These are phyloP conservation scores for Sylvia borin DNA, from an alignment of 2,797 vertebrate genomes.

Conservation along the genomic window DNA sequence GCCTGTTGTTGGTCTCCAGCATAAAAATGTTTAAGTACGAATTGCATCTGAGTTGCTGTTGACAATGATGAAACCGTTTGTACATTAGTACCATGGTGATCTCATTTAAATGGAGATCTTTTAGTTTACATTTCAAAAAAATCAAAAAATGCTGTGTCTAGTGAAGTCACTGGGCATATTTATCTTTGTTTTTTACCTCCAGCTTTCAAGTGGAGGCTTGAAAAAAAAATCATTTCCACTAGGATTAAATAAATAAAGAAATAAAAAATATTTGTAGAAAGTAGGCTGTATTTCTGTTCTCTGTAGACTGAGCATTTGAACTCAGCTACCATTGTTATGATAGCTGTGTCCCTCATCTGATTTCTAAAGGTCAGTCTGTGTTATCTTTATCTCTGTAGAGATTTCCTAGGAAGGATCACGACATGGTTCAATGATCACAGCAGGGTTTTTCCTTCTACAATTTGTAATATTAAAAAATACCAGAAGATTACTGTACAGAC, in stretches of 20 bases:
- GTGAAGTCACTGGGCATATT: background rate
- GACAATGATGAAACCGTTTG: background rate
- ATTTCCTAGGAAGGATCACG: conserved; percentile 69
- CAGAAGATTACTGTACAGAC: conserved; percentile 73
- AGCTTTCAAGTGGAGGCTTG: conserved; percentile 2
- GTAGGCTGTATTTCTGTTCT: background rate
- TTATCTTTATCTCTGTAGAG: conserved; percentile 73
- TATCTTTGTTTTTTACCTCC: background rate
- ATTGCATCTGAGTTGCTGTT: background rate
- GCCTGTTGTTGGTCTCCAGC: background rate
- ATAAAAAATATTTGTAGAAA: conserved; percentile 14
- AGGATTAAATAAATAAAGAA: conserved; percentile 47
- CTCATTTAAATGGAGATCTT: background rate
- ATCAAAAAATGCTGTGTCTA: background rate
- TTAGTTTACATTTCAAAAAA: background rate
- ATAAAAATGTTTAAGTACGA: background rate
- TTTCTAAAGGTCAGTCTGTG: conserved; percentile 70
- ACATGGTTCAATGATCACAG: conserved; percentile 73
- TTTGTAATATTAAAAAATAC: conserved; percentile 77
- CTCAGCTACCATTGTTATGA: conserved; percentile 56
- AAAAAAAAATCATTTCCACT: conserved; percentile 14
- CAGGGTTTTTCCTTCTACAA: conserved; percentile 67
- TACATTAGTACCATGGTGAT: background rate
- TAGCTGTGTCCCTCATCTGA: conserved; percentile 64
- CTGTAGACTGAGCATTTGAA: conserved; percentile 53